Conservation (phyloP, 1,140 invertebrate species). For the Drosophila funebris region DNA sequence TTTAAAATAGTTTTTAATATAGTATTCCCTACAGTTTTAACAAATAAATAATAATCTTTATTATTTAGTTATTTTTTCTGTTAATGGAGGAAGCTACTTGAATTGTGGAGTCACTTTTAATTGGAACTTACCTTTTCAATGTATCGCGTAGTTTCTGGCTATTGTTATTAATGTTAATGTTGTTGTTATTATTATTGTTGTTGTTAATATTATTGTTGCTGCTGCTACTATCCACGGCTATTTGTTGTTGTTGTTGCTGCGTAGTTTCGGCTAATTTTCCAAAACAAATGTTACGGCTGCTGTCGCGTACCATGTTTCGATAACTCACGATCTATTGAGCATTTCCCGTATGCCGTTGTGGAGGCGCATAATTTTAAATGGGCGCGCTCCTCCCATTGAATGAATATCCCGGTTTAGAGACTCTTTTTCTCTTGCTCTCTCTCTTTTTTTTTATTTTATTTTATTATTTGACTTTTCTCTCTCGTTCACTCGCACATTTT, state of each 20-base stretch:
- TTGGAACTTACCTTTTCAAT: slow-evolving; percentile 94
- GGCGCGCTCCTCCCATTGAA: slow-evolving; percentile 76
- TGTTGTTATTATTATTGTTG: slow-evolving; percentile 52
- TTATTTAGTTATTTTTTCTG: too few species aligned
- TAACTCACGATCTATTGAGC: slow-evolving; percentile 75
- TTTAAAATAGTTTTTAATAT: too few species aligned
- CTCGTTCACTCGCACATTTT: slow-evolving; percentile 57
- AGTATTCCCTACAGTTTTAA: too few species aligned
- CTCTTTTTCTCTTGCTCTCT: slow-evolving; percentile 1
- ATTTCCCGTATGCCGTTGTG: slow-evolving; percentile 65
- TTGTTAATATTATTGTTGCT: slow-evolving; percentile 49
- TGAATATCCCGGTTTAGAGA: slow-evolving; percentile 30
- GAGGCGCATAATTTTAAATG: slow-evolving; percentile 80
- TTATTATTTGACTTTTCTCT: slow-evolving; percentile 11
- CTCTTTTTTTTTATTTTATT: neutral
- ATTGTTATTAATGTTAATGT: slow-evolving; percentile 43
- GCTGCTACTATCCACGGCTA: slow-evolving; percentile 71
- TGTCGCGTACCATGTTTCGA: slow-evolving; percentile 98
- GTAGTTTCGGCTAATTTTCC: slow-evolving; percentile 99
- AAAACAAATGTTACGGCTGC: slow-evolving; percentile 99
- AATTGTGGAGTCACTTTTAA: neutral
- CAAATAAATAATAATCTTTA: too few species aligned
- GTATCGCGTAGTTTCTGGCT: slow-evolving; percentile 91
- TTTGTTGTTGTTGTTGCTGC: slow-evolving; percentile 82
- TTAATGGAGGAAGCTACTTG: too few species aligned